Conservation (phyloP, 2,888 invertebrate species). For the Chrysina gloriosa region DNA sequence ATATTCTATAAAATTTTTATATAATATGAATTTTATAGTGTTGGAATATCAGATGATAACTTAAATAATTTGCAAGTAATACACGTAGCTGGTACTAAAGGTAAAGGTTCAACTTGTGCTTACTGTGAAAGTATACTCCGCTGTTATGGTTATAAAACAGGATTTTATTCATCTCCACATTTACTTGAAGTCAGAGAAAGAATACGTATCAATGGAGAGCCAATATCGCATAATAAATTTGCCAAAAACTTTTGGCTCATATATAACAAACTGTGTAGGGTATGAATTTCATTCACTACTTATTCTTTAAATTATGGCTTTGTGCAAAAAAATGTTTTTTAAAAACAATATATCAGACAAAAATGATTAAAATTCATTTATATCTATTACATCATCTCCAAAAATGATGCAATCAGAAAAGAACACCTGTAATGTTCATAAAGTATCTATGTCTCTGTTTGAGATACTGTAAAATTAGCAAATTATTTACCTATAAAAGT, state of each 20-base stretch:
- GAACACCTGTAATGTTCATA: too few relatives aligned
- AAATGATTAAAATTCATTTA: too few relatives aligned
- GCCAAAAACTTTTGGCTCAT: conserved; percentile 85
- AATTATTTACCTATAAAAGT: too few relatives aligned
- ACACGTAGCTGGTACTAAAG: conserved; percentile 97
- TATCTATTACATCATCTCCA: too few relatives aligned
- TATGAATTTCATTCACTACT: conserved; percentile 55
- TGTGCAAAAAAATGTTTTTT: neutral
- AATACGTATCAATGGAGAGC: conserved; percentile 86
- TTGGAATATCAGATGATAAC: conserved; percentile 33
- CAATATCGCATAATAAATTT: conserved; percentile 81
- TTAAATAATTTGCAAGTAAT: conserved; percentile 76
- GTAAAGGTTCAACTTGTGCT: conserved; percentile 97
- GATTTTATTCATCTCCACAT: conserved; percentile 97
- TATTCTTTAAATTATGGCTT: too few relatives aligned
- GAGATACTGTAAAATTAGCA: too few relatives aligned
- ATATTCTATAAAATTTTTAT: neutral
- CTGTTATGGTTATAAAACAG: conserved; percentile 86
- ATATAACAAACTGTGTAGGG: conserved; percentile 72
- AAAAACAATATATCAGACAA: too few relatives aligned
- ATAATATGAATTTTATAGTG: conserved; percentile 8
- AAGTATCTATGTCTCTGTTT: too few relatives aligned
- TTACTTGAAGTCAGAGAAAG: conserved; percentile 91
- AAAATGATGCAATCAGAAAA: too few relatives aligned
- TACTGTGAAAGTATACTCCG: conserved; percentile 91